Conservation (phyloP, 2,113 vertebrate species). For the Redunca redunca region DNA sequence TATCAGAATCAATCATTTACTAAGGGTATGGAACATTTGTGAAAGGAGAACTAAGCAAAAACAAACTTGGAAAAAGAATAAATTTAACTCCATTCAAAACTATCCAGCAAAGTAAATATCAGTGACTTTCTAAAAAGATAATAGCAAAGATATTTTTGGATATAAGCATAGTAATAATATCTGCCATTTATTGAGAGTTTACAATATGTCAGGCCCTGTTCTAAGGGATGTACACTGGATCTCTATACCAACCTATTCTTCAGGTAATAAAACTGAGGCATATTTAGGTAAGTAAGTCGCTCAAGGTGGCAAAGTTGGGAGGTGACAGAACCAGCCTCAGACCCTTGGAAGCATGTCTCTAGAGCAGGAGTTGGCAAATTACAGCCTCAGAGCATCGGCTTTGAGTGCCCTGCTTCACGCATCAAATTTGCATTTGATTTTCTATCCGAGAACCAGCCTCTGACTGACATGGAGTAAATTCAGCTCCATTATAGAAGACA, state of each 20-base stretch:
- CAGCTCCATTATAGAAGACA: too few relatives aligned
- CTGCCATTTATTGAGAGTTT: background rate
- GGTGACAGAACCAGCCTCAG: background rate
- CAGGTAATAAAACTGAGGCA: background rate
- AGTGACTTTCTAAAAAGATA: constrained; percentile 17
- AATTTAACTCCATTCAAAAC: constrained; percentile 14
- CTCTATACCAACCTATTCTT: background rate
- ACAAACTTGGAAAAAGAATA: background rate
- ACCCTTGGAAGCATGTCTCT: background rate
- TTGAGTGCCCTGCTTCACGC: too few relatives aligned
- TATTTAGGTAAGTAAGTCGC: background rate
- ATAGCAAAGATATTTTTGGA: background rate
- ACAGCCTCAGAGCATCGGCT: background rate
- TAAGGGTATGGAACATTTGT: constrained; percentile 8
- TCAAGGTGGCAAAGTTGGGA: background rate
- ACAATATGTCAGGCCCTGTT: background rate
- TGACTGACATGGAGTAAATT: too few relatives aligned
- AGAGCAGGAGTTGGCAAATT: background rate
- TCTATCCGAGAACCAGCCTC: too few relatives aligned
- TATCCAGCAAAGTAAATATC: constrained; percentile 7
- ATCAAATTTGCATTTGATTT: too few relatives aligned
- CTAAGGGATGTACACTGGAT: background rate
- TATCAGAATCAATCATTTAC: constrained; percentile 63
- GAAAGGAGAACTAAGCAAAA: constrained; percentile 35
- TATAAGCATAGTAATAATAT: background rate